Percentiles rank a stretch among this genome's conserved stretches.
Evolutionary conservation across 2,888 invertebrate genomes (phyloP).

Genomic region (Ferrisia virgata): DNA sequence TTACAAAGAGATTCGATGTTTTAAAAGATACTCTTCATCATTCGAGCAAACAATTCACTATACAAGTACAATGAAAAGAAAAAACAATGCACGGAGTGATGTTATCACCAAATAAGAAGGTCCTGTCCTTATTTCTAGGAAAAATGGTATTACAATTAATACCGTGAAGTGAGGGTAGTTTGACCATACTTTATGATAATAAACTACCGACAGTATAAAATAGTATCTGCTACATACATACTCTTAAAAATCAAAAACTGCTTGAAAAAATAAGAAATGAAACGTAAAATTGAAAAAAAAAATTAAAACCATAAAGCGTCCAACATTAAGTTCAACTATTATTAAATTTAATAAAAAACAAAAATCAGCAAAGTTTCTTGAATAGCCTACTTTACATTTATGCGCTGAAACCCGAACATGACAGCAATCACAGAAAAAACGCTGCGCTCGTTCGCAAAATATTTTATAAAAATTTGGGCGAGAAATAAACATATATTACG

Average conservation of each 20-base stretch:
- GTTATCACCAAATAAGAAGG: not conserved
- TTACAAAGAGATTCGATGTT: not conserved
- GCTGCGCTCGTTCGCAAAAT: not conserved
- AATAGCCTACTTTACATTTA: not conserved
- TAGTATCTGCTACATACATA: not conserved
- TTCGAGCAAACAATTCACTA: not conserved
- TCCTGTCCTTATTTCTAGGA: not conserved
- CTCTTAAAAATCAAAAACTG: not conserved
- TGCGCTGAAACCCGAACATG: not conserved
- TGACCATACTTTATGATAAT: too few species aligned
- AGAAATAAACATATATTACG: constrained; percentile 33
- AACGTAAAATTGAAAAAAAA: not conserved
- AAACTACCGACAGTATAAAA: too few species aligned
- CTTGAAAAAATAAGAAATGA: not conserved
- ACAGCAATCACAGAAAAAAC: constrained; percentile 7
- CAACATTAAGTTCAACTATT: not conserved
- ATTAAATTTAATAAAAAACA: not conserved
- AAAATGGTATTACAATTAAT: not conserved
- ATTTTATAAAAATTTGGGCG: constrained; percentile 30
- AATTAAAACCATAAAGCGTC: not conserved
- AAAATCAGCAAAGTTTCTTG: not conserved
- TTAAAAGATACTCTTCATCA: not conserved
- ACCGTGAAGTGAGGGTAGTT: not conserved
- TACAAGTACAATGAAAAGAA: not conserved
- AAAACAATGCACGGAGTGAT: not conserved